Evolutionary conservation across 30 jellyfish, hydroid and myxozoan genomes (phyloP).

Genomic region (Phacellophora camtschatica): DNA sequence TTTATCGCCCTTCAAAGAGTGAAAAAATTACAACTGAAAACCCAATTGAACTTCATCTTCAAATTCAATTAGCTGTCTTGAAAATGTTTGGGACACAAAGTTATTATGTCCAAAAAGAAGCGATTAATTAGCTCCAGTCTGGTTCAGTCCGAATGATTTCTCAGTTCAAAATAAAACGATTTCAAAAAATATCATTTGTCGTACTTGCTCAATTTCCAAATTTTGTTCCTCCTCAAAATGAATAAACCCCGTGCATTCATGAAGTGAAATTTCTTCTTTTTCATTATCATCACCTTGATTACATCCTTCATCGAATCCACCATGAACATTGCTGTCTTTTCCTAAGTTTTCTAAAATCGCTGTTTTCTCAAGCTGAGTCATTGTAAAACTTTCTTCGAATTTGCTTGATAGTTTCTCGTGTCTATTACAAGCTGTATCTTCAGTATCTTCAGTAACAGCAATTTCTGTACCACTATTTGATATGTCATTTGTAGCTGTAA

Average conservation of each 20-base stretch:
- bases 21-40: no score
- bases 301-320: neutral
- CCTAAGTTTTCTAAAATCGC: constrained; percentile 12
- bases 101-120: no score
- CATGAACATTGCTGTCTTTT: neutral
- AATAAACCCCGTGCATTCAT: neutral
- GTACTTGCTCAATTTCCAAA: neutral
- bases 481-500: neutral
- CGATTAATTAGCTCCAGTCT: no score
- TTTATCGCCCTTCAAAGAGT: no score
- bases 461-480: no score
- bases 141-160: no score
- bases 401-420: neutral
- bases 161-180: no score
- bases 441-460: neutral
- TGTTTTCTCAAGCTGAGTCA: constrained; percentile 41
- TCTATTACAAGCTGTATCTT: no score
- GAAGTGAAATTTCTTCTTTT: neutral
- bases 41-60: no score
- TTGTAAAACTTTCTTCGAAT: neutral
- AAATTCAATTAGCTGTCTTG: no score
- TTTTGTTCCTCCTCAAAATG: neutral
- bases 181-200: no score
- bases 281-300: neutral
- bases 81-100: no score